phyloP scores from a whole-genome alignment of 2,888 invertebrate genomes.

The Chalcis sispes region DNA sequence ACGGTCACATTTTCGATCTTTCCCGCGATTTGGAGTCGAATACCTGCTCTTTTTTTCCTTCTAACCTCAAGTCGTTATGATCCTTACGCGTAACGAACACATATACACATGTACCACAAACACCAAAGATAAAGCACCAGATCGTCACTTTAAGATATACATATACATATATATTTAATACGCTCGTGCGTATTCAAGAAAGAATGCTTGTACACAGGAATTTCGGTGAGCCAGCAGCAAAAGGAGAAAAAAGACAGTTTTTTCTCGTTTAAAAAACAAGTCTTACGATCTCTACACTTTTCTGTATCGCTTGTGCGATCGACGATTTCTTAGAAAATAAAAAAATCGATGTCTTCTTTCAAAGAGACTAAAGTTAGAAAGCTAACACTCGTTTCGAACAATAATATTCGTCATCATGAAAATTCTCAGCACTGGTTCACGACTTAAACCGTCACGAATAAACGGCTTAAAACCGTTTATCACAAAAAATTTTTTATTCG shows the following conservation, averaged over 20 bases:
- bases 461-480: not conserved
- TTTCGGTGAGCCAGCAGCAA: too few species aligned
- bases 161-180: not conserved
- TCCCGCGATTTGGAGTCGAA: not conserved
- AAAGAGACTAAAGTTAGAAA: not conserved
- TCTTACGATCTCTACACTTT: too few species aligned
- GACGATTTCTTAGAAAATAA: too few species aligned
- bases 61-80: too few species aligned
- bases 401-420: too few species aligned
- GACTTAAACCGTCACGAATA: not conserved
- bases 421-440: too few species aligned
- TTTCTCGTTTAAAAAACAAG: too few species aligned
- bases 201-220: too few species aligned
- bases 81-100: not conserved
- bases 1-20: slow-evolving; percentile 27
- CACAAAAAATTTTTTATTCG: not conserved
- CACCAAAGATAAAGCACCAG: not conserved
- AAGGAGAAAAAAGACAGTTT: too few species aligned
- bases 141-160: not conserved
- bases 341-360: not conserved
- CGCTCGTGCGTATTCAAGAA: not conserved
- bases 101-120: too few species aligned
- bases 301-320: too few species aligned
- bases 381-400: not conserved
- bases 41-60: not conserved